These are phyloP conservation scores for Chrysopilus asiliformis DNA, from an alignment of 2,888 invertebrate species.

Conservation along the genomic window DNA sequence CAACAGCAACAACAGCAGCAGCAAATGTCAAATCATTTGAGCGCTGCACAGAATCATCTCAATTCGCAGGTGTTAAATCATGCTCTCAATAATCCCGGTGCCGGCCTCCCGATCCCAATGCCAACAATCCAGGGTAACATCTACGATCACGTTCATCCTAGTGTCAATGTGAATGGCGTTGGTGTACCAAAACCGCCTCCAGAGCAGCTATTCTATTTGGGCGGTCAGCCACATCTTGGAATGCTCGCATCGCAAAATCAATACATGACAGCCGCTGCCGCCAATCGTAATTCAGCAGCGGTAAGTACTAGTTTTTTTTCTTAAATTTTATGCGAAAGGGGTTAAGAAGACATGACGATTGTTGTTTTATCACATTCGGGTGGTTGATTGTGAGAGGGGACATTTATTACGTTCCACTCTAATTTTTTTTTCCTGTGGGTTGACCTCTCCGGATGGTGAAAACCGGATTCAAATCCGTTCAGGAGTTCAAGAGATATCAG, in stretches of 20 bases:
- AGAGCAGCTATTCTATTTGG: conserved; percentile 27
- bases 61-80: conserved; percentile 34
- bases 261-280: conserved; percentile 32
- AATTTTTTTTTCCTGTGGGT: no score
- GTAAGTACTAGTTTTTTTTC: conserved; percentile 32
- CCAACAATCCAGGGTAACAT: conserved; percentile 30
- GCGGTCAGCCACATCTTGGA: conserved; percentile 31
- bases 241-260: conserved; percentile 34
- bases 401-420: no score
- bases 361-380: no score
- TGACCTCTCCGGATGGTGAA: no score
- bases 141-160: conserved; percentile 34
- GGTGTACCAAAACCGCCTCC: conserved; percentile 20
- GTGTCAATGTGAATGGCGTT: conserved; percentile 27
- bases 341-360: no score
- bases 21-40: conserved; percentile 35
- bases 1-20: conserved; percentile 21
- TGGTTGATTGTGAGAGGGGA: no score
- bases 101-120: conserved; percentile 29
- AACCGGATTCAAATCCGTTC: no score
- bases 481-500: no score
- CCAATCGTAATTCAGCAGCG: conserved; percentile 33
- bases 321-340: no score
- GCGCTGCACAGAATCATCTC: conserved; percentile 21
- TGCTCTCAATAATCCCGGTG: conserved; percentile 29